Evolutionary conservation across 2,113 vertebrate species (phyloP).

Genomic region (Brachionichthys hirsutus): DNA sequence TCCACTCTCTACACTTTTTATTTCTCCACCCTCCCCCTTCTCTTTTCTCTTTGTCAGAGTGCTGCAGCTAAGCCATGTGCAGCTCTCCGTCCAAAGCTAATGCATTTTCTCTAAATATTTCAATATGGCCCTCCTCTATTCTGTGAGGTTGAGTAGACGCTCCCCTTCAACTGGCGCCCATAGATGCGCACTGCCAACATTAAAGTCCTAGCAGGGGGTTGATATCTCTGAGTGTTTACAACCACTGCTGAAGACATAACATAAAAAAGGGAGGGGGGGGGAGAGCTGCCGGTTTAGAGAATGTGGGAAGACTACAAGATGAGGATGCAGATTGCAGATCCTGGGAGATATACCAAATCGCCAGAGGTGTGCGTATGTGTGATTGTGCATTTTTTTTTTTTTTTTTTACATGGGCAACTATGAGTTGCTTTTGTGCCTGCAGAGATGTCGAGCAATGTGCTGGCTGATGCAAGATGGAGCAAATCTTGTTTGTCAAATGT

Average conservation of each 20-base stretch:
- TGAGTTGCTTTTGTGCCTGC: slow-evolving; percentile 15
- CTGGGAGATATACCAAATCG: slow-evolving; percentile 21
- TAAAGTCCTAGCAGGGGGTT: slow-evolving; percentile 46
- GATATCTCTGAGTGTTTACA: slow-evolving; percentile 33
- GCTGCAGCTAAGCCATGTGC: slow-evolving; percentile 37
- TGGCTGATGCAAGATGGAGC: slow-evolving; percentile 62
- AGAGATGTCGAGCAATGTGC: slow-evolving; percentile 23
- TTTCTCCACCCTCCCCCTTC: neutral
- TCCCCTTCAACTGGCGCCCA: slow-evolving; percentile 27
- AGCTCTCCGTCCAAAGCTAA: slow-evolving; percentile 63
- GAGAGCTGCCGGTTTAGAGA: slow-evolving; percentile 3
- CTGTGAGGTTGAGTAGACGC: slow-evolving; percentile 45
- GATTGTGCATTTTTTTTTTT: slow-evolving; percentile 3
- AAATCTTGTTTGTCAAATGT: slow-evolving; percentile 45
- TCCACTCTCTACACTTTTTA: slow-evolving; percentile 5
- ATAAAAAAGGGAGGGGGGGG: slow-evolving; percentile 8
- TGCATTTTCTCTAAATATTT: slow-evolving; percentile 79
- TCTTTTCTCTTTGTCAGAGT: slow-evolving; percentile 26
- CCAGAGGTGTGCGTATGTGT: neutral
- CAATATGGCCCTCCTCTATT: slow-evolving; percentile 54
- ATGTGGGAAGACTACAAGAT: slow-evolving; percentile 20
- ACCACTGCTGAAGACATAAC: too few relatives aligned
- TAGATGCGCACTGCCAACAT: slow-evolving; percentile 34
- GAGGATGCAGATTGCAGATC: slow-evolving; percentile 29
- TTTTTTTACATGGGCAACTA: neutral